Conservation (phyloP, 2,888 invertebrate species). For the Siphlonurus alternatus region DNA sequence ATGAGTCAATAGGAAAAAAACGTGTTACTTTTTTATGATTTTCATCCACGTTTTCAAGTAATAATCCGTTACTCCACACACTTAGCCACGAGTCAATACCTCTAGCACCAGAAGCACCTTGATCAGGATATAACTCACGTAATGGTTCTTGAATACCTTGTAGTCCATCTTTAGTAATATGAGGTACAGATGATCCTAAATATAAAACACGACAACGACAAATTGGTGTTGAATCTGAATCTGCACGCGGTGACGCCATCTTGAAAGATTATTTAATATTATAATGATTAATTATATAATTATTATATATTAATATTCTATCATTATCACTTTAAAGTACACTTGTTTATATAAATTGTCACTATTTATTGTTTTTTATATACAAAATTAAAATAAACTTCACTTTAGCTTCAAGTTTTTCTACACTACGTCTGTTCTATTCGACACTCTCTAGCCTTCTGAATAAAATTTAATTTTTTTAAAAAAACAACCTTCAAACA, state of each 20-base stretch:
- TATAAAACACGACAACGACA: conserved; percentile 94
- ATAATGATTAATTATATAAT: not conserved
- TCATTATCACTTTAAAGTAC: not conserved
- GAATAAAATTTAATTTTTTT: not conserved
- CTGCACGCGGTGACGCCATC: conserved; percentile 17
- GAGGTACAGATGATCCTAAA: conserved; percentile 89
- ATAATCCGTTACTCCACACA: conserved; percentile 91
- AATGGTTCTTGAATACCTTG: conserved; percentile 96
- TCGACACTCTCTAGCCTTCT: not conserved
- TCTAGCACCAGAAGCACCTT: conserved; percentile 71
- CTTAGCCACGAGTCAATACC: conserved; percentile 94
- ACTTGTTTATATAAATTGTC: not conserved
- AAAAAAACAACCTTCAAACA: not conserved
- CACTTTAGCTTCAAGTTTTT: too few relatives aligned
- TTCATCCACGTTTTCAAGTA: conserved; percentile 92
- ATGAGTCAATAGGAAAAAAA: conserved; percentile 88
- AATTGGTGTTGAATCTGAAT: conserved; percentile 69
- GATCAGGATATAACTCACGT: conserved; percentile 87
- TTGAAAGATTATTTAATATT: conserved; percentile 3
- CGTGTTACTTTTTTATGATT: conserved; percentile 84
- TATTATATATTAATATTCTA: not conserved
- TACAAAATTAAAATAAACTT: not conserved
- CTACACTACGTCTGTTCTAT: not conserved
- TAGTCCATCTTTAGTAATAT: conserved; percentile 93
- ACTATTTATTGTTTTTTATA: not conserved